phyloP scores from a whole-genome alignment of 92 coral and sea anemone genomes.

The Galaxea fascicularis region DNA sequence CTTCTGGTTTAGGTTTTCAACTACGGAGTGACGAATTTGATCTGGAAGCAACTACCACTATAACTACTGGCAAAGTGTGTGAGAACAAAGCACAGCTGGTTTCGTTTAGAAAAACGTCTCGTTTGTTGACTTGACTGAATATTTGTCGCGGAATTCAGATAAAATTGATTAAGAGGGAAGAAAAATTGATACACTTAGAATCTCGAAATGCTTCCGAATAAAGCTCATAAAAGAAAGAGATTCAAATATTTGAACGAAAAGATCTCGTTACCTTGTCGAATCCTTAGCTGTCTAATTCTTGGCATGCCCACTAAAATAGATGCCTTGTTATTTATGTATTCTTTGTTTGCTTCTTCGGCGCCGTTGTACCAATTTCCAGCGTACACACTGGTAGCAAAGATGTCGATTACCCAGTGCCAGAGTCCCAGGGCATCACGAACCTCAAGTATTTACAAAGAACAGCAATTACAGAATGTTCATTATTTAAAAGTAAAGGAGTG shows the following conservation, averaged over 20 bases:
- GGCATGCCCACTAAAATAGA: conserved; percentile 70
- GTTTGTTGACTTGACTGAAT: no score
- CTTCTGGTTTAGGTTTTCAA: no score
- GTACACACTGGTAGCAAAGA: conserved; percentile 39
- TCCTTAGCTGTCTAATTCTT: conserved; percentile 58
- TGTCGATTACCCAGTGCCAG: conserved; percentile 39
- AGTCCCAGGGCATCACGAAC: conserved; percentile 28
- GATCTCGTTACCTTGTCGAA: conserved; percentile 33
- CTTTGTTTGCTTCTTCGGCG: conserved; percentile 32
- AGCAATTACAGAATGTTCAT: not conserved
- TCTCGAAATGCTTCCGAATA: no score
- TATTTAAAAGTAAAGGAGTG: no score
- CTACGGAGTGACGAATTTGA: no score
- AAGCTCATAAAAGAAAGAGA: no score
- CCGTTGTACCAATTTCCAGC: conserved; percentile 57
- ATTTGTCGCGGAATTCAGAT: no score
- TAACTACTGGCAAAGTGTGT: not conserved
- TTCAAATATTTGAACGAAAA: not conserved
- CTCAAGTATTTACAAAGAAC: not conserved
- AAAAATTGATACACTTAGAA: no score
- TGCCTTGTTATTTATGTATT: conserved; percentile 49
- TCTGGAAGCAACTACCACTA: not conserved
- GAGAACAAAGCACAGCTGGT: not conserved
- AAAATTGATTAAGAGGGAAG: no score
- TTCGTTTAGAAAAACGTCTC: no score